Conservation (phyloP, 2,797 vertebrate genomes). For the Centropyge bicolor region DNA sequence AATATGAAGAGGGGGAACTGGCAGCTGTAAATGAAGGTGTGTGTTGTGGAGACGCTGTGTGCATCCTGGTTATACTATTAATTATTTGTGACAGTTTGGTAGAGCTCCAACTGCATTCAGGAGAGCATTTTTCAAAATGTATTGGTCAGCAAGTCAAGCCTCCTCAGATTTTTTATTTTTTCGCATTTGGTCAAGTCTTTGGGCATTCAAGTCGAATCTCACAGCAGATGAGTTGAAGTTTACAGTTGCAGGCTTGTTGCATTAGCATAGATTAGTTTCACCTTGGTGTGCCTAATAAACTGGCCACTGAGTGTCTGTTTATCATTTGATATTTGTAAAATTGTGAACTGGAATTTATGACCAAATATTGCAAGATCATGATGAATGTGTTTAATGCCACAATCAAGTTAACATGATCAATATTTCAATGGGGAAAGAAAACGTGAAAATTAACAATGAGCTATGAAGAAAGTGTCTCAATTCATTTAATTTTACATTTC, state of each 20-base stretch:
- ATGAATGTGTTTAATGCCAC: not conserved
- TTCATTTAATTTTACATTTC: not conserved
- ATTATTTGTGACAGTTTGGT: not conserved
- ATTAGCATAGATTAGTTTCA: too few species aligned
- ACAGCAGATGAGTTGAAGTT: not conserved
- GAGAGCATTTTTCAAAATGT: not conserved
- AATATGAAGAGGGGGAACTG: not conserved
- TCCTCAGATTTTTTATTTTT: not conserved
- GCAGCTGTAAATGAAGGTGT: not conserved
- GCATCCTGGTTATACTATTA: not conserved
- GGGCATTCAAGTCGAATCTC: not conserved
- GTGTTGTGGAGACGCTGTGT: not conserved
- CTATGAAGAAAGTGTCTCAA: not conserved
- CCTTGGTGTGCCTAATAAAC: too few species aligned
- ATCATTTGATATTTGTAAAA: not conserved
- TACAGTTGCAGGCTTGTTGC: not conserved
- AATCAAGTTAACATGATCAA: not conserved
- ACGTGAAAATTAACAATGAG: not conserved
- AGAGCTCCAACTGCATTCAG: not conserved
- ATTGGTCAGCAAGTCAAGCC: not conserved
- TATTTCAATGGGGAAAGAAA: not conserved
- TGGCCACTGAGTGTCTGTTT: not conserved
- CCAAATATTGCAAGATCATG: not conserved
- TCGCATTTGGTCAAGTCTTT: not conserved
- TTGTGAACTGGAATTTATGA: not conserved